Evolutionary conservation across 2,113 vertebrate genomes (phyloP).

Genomic region (Osmerus eperlanus): DNA sequence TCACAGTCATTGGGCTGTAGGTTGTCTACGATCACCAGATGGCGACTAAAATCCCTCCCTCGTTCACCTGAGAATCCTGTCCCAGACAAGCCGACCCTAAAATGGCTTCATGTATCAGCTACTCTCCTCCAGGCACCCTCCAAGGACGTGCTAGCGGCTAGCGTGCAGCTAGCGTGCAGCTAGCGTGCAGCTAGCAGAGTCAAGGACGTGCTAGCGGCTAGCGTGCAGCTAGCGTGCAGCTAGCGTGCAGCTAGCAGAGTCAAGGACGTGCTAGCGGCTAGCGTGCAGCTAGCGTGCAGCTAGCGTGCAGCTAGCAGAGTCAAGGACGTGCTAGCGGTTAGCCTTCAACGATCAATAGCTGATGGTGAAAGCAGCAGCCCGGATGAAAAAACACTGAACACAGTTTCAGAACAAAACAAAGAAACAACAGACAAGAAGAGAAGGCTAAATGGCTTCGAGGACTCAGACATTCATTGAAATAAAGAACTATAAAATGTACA

Average conservation of each 20-base stretch:
- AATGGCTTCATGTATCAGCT: conserved; percentile 44
- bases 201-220: no score
- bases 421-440: conserved; percentile 17
- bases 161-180: no score
- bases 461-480: conserved; percentile 8
- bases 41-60: conserved; percentile 47
- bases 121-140: conserved; percentile 32
- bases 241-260: no score
- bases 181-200: no score
- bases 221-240: no score
- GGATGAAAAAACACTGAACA: neutral
- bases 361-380: neutral
- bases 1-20: conserved; percentile 33
- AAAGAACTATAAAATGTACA: conserved; percentile 13
- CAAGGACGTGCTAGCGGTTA: conserved; percentile 17
- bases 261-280: no score
- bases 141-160: conserved; percentile 19
- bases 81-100: conserved; percentile 39
- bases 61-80: conserved; percentile 43
- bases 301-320: no score
- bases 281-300: no score
- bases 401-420: conserved; percentile 16
- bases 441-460: conserved; percentile 4
- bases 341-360: conserved; percentile 41
- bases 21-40: conserved; percentile 52